A percentile compares a stretch with the other conserved stretches of the same genome.
These are phyloP conservation scores for Leucopsar rothschildi DNA, from an alignment of 2,113 vertebrate species.

Conservation along the genomic window DNA sequence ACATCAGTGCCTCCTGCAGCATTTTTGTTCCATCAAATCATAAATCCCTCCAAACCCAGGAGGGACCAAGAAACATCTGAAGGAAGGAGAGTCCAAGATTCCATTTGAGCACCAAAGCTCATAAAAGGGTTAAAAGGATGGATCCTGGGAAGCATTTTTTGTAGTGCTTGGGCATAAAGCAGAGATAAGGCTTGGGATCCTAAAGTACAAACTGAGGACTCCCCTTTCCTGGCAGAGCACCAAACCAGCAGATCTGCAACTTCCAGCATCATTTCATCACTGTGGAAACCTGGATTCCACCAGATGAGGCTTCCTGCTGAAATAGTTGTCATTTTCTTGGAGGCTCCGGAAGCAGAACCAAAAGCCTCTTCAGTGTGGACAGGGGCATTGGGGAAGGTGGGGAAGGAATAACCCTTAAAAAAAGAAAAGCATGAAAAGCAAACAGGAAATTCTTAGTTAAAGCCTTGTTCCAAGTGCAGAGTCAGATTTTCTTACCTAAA, in stretches of 20 bases:
- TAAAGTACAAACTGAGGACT: background rate
- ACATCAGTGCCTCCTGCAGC: background rate
- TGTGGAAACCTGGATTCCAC: background rate
- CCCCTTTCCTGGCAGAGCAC: background rate
- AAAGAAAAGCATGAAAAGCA: background rate
- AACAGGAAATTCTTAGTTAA: background rate
- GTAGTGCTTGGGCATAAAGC: background rate
- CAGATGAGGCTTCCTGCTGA: background rate
- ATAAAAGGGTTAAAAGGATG: background rate
- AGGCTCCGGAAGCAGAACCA: background rate
- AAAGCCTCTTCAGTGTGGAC: background rate
- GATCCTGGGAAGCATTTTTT: background rate
- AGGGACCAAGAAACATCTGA: background rate
- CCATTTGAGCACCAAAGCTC: background rate
- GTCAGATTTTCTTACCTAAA: background rate
- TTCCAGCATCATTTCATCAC: background rate
- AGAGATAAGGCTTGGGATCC: background rate
- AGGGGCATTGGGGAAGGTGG: fast-evolving
- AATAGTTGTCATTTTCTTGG: background rate
- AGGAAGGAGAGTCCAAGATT: background rate
- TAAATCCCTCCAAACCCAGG: background rate
- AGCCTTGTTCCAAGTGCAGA: background rate
- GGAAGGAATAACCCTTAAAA: background rate
- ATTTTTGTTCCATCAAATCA: background rate
- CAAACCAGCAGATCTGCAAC: background rate